phyloP scores from a whole-genome alignment of 2,797 vertebrate species.

The Garrulus glandarius region DNA sequence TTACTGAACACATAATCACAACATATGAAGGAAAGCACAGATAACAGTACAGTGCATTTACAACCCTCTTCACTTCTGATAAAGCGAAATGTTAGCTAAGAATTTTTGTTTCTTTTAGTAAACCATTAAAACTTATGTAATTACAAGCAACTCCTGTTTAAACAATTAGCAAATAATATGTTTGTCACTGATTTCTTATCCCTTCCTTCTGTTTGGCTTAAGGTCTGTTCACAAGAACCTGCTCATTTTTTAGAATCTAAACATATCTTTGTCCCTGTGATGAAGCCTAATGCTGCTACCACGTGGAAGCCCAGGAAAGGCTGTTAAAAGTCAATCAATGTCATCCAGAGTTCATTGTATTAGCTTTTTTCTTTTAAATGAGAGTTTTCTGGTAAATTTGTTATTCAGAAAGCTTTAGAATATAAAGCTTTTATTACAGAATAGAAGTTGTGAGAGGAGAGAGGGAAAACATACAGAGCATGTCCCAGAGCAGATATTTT shows the following conservation, averaged over 20 bases:
- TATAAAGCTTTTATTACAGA: not conserved
- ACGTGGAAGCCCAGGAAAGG: not conserved
- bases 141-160: not conserved
- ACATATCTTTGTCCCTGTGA: not conserved
- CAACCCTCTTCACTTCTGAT: slow-evolving; percentile 12
- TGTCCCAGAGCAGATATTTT: not conserved
- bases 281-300: not conserved
- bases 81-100: not conserved
- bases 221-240: not conserved
- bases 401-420: not conserved
- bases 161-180: not conserved
- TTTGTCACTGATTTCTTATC: not conserved
- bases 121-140: not conserved
- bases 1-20: slow-evolving; percentile 72
- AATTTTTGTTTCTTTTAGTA: not conserved
- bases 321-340: not conserved
- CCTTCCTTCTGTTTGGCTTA: not conserved
- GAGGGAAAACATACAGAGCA: not conserved
- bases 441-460: not conserved
- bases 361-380: not conserved
- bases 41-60: slow-evolving; percentile 42
- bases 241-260: not conserved
- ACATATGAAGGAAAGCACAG: slow-evolving; percentile 34
- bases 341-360: not conserved
- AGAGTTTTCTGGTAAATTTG: not conserved